Base-by-base conservation (phyloP, 37 sponge, comb jelly and placozoan genomes). In the Theonella swinhoei region DNA sequence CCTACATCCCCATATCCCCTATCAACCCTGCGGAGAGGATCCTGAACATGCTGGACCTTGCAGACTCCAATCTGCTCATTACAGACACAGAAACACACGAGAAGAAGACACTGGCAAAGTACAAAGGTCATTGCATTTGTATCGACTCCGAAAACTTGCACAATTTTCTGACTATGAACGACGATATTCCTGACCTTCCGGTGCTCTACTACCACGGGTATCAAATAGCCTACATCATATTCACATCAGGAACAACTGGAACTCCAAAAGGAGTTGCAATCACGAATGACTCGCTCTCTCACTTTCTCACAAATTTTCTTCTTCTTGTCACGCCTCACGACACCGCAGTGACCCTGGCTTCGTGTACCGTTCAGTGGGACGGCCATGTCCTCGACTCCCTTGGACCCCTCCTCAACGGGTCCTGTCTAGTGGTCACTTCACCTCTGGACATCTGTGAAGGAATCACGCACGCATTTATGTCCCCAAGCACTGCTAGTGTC, bases 171-270 rank as follows among this genome's bases (percentile, higher is more conserved):
- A 36, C 14, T 36, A 7, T 23, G 32, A 38, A 28, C 60, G 32
- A 63, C 32, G 17, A 34, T 29, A 32, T 7, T n/a, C 28, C 36
- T 1, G 22, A 0, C n/a, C 28, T 64, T 36, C 32, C 43, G 9
- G 17, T 39, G 68, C 33, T 35, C 1, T 20, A n/a, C 23, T 75
- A 75, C 76, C 36, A 62, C 25, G 11, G 72, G 0, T 43, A 64
- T 41, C 47, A 25, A 11, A 30, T 81, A 0, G 80, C 80, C 9
- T 88, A 81, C 42, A 68, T 81, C 31, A 75, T 81, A 17, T 75
- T 72, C 61, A 88, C 88, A 1, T 88, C 88, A 35, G 88, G 88
- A 34, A 88, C 88, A 23, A 88, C 82, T 33, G 88, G 88, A 4
- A 36, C 22, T 14, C 88, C 88, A 3, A 88, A 88, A 67, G 88